A percentile compares a stretch with the other conserved stretches of the same genome.
These are phyloP conservation scores for Verasper variegatus DNA, from an alignment of 2,113 vertebrate species.

Conservation along the genomic window DNA sequence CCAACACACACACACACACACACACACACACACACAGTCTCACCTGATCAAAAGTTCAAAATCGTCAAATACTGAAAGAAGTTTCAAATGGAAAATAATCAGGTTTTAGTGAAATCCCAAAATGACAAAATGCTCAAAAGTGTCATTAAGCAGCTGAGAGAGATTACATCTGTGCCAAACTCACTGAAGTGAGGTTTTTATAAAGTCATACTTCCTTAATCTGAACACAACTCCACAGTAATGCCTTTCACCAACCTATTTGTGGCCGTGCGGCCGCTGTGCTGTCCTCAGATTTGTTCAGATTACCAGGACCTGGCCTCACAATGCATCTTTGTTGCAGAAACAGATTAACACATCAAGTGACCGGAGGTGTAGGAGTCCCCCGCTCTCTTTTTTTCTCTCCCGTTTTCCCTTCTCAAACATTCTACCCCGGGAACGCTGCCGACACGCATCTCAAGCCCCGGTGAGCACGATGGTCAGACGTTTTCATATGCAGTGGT, in stretches of 20 bases:
- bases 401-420: conserved; percentile 49
- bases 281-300: conserved; percentile 70
- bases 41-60: conserved; percentile 37
- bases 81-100: background rate
- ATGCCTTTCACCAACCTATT: conserved; percentile 19
- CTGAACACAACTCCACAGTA: background rate
- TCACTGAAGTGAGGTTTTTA: background rate
- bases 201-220: conserved; percentile 20
- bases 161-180: background rate
- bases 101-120: conserved; percentile 1
- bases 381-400: conserved; percentile 47
- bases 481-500: conserved; percentile 6
- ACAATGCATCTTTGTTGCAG: conserved; percentile 84
- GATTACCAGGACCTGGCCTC: conserved; percentile 74
- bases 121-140: background rate
- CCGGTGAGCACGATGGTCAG: conserved; percentile 49
- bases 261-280: conserved; percentile 47
- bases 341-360: conserved; percentile 85
- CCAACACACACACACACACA: too few relatives aligned
- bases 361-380: conserved; percentile 81
- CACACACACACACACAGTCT: background rate
- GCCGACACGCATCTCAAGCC: conserved; percentile 33
- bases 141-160: background rate
- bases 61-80: conserved; percentile 8
- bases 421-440: conserved; percentile 50